These are phyloP conservation scores for Naso thynnoides DNA, from an alignment of 2,797 vertebrate species.

Conservation along the genomic window DNA sequence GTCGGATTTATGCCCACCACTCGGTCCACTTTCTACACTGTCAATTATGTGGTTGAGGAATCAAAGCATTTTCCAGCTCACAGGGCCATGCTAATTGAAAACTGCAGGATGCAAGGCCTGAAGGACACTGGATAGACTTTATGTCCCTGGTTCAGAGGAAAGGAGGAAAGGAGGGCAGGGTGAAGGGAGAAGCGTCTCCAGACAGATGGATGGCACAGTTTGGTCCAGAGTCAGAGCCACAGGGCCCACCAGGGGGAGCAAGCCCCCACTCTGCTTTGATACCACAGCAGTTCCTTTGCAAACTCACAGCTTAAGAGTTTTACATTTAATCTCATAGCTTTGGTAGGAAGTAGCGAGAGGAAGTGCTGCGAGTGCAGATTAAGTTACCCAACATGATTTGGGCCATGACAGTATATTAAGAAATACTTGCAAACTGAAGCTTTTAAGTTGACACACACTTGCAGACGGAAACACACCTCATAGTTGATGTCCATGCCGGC, in stretches of 20 bases:
- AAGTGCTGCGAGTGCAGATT: constrained; percentile 68
- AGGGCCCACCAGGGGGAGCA: constrained; percentile 58
- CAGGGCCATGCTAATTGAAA: constrained; percentile 69
- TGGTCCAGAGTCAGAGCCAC: constrained; percentile 39
- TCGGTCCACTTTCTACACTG: constrained; percentile 31
- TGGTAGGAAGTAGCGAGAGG: constrained; percentile 57
- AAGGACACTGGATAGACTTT: constrained; percentile 41
- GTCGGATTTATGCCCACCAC: constrained; percentile 21
- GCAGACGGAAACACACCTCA: constrained; percentile 84
- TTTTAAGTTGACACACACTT: constrained; percentile 1
- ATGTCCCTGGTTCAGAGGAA: constrained; percentile 43
- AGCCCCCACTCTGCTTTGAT: constrained; percentile 33
- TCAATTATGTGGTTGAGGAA: constrained; percentile 65
- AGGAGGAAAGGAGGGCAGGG: constrained; percentile 32
- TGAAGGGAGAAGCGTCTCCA: constrained; percentile 25
- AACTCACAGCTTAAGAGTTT: constrained; percentile 61
- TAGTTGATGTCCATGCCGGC: constrained; percentile 99
- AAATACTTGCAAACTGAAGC: constrained; percentile 32
- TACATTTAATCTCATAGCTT: constrained; percentile 62
- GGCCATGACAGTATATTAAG: constrained; percentile 45
- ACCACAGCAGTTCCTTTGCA: constrained; percentile 36
- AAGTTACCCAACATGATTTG: constrained; percentile 50
- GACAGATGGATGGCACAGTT: constrained; percentile 67
- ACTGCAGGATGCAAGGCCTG: constrained; percentile 62
- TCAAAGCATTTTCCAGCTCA: constrained; percentile 77